These are phyloP conservation scores for Babyrousa celebensis DNA, from an alignment of 2,797 vertebrate genomes.

Conservation along the genomic window DNA sequence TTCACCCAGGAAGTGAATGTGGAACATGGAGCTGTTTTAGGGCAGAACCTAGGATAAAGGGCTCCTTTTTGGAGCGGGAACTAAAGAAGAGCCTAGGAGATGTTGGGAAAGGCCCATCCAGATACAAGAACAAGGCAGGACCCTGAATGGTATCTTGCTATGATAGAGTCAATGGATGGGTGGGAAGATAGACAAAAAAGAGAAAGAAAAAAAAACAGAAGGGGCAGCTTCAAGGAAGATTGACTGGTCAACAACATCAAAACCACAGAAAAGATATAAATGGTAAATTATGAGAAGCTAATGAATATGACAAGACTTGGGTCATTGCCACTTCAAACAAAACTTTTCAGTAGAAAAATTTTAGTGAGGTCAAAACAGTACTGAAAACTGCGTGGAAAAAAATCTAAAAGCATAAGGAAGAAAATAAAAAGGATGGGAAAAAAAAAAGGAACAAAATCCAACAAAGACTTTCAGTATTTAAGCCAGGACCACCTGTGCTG, in stretches of 20 bases:
- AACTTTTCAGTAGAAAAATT: conserved; percentile 15
- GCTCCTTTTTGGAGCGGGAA: neutral
- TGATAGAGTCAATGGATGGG: neutral
- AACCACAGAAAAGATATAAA: neutral
- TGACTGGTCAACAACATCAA: neutral
- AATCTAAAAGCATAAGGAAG: conserved; percentile 45
- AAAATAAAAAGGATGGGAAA: neutral
- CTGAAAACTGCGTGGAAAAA: neutral
- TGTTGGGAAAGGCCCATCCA: neutral
- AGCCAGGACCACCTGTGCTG: neutral
- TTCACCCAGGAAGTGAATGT: too few species aligned
- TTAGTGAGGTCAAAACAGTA: neutral
- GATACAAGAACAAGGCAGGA: neutral
- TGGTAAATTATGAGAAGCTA: neutral
- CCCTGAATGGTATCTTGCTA: neutral
- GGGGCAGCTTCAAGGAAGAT: neutral
- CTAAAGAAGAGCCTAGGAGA: neutral
- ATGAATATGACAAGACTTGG: neutral
- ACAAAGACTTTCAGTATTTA: neutral
- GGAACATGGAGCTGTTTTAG: neutral
- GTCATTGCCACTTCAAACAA: neutral
- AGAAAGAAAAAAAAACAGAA: neutral
- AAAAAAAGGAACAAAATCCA: neutral
- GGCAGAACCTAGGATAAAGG: neutral
- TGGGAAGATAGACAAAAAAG: neutral